Base-by-base conservation (phyloP, 2,888 invertebrate genomes). In the Melieria omissa region DNA sequence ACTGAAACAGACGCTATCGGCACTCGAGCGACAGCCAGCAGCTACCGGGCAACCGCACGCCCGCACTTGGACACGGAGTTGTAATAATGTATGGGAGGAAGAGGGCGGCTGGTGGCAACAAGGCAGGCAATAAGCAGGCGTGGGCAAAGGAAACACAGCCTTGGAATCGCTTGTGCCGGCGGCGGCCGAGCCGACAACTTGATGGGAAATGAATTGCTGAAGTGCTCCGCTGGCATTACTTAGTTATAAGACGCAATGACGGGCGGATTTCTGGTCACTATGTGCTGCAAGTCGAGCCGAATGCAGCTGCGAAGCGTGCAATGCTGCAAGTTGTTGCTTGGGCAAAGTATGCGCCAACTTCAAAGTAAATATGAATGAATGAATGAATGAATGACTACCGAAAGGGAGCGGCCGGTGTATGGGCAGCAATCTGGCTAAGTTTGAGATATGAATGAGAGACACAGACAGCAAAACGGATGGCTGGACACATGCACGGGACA, bases 1-100 rank as follows among this genome's bases (percentile, higher is more conserved):
- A 49, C 49, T 57, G 8, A 57, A 14, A 14, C 5, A 14, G 41
- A 14, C 14, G 16, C 54, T 14, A 54, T 54, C 16, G 16, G n/a
- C 54, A 54, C 12, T 14, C 14, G 54, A 14, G 54, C 12, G 16
- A 54, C 70, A 70, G 71, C 66, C 70, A 73, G 73, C 74, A 72
- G 57, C 69, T 49, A 46, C 52, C 69, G 61, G 29, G 2, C 29
- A 29, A 29, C 29, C 29, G 29, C 29, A 52, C 52, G 52, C 5
- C 29, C 52, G 12, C 12, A 52, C 52, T 52, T 52, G 52, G 52
- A 52, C 52, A n/a, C 12, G 5, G 1, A 52, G 14, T 52, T 52
- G 6, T n/a, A 52, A 12, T 52, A 8, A 49, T 10, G 49, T 52
- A 8, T 52, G 52, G 52, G 14, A 8, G 65, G 16, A 49, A 49